Base-by-base conservation (phyloP, 2,113 vertebrate species). In the Melospiza melodia region DNA sequence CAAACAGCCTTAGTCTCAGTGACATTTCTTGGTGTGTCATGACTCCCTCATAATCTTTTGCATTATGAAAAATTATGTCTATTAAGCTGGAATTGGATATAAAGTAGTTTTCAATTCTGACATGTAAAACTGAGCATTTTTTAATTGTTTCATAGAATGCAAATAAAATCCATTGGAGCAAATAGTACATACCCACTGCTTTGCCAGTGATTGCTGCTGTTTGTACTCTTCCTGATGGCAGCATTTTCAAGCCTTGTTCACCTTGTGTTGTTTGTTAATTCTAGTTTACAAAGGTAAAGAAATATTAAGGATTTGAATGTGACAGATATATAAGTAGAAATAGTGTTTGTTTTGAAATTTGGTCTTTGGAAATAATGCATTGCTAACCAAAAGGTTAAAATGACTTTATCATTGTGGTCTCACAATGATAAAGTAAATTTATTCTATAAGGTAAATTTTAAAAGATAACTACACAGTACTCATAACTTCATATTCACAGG, bases 21-120 rank as follows among this genome's bases (percentile, higher is more conserved):
- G 68, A 49, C 30, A 20, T 80, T 75, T 72, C 52, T 76, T 84
- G 37, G 13, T 51, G 33, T 63, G 43, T 54, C 30, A 14, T 2
- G 1, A 19, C 61, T 83, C 21, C 22, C 3, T 48, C 14, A 5
- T 66, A 57, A 51, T 73, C 30, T 24, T 69, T 85, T 19, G 4
- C 3, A 3, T 15, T 62, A 2, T 3, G 5, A 33, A 18, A 74
- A 77, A 37, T 0, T 0, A 10, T 49, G 4, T 63, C 55, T 51
- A 33, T 77, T 17, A 59, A 13, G 67, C 41, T 41, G 19, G 22
- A 72, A 63, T 30, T 63, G 25, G 7, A 28, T 77, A 24, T 28
- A 57, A 74, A 78, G 14, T 48, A 30, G 6, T 14, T 44, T 63
- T 71, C 20, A 72, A 17, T 80, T 79, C n/a, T 23, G n/a, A 43